Conservation (phyloP, 2,113 vertebrate genomes). For the Cricetomys ansorgei region DNA sequence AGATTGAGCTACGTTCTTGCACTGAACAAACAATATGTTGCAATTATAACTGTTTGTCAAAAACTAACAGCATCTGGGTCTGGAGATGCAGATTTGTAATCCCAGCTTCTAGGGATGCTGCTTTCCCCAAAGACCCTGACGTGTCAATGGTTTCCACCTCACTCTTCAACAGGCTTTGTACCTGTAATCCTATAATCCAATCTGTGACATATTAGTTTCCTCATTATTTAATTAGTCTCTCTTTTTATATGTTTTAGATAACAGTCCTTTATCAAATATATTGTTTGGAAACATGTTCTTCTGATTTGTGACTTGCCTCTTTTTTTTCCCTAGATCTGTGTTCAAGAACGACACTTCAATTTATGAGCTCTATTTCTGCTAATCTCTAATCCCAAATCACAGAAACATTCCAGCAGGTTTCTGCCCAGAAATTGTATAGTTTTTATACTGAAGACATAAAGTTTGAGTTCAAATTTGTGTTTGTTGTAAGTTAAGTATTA, state of each 20-base stretch:
- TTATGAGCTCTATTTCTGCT: not conserved
- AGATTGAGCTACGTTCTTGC: not conserved
- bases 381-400: not conserved
- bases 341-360: not conserved
- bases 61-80: not conserved
- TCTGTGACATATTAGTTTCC: not conserved
- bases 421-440: not conserved
- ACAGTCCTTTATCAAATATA: not conserved
- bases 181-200: not conserved
- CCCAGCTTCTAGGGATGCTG: not conserved
- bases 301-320: not conserved
- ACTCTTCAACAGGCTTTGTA: not conserved
- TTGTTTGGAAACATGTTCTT: constrained; percentile 1
- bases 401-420: not conserved
- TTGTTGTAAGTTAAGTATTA: not conserved
- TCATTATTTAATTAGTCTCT: not conserved
- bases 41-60: constrained; percentile 28
- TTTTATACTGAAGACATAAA: not conserved
- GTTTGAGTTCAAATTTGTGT: not conserved
- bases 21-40: not conserved
- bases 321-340: not conserved
- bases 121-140: not conserved
- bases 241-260: not conserved
- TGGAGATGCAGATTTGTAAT: not conserved
- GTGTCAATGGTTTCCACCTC: not conserved